Conservation (phyloP, 2,113 vertebrate genomes). For the Symphodus melops region DNA sequence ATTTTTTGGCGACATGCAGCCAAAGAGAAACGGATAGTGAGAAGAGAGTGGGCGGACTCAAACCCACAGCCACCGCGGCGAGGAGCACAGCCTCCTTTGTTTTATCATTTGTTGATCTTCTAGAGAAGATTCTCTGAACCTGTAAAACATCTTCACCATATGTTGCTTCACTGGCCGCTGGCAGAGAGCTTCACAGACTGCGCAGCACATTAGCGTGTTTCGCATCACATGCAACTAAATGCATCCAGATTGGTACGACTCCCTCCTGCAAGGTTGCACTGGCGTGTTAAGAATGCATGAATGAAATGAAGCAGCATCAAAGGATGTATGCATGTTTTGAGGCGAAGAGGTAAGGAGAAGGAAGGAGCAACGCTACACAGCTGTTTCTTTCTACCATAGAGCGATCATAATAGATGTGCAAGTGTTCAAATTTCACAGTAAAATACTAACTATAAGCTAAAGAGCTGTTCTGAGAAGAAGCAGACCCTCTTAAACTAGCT, state of each 20-base stretch:
- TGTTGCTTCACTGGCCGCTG: constrained; percentile 54
- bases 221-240: constrained; percentile 45
- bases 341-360: background rate
- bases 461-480: background rate
- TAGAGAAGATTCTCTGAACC: background rate
- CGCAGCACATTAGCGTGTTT: constrained; percentile 28
- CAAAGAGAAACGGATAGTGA: too few relatives aligned
- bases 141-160: constrained; percentile 29
- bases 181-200: constrained; percentile 28
- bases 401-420: background rate
- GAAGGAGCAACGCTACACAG: background rate
- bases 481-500: background rate
- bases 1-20: too few relatives aligned
- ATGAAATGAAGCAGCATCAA: constrained; percentile 18
- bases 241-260: constrained; percentile 60
- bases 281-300: constrained; percentile 31
- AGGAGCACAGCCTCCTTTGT: too few relatives aligned
- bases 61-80: too few relatives aligned
- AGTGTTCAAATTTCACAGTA: too few relatives aligned
- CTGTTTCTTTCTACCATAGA: background rate
- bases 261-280: constrained; percentile 32
- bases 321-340: background rate
- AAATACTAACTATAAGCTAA: background rate
- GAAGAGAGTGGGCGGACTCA: too few relatives aligned
- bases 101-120: constrained; percentile 13